Percentiles rank a stretch among this genome's conserved stretches.
phyloP scores from a whole-genome alignment of 2,888 invertebrate species.

The Drosophila emarginata region DNA sequence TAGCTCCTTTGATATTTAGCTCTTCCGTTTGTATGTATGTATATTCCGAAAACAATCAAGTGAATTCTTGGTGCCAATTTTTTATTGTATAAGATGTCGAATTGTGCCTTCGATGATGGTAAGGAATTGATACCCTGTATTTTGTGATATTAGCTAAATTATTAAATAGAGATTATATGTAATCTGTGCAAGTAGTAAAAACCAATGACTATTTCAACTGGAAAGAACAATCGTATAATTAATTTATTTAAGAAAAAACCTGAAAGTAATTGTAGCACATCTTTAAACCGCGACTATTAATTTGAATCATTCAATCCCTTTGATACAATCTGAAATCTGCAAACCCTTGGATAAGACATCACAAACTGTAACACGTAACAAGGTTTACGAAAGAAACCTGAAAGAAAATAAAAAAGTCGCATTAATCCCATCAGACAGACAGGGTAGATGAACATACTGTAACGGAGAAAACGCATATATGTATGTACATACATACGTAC shows the following conservation, averaged over 20 bases:
- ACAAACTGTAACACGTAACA: neutral
- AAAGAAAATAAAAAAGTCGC: too few species aligned
- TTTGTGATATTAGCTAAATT: constrained; percentile 68
- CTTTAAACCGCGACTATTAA: neutral
- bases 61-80: constrained; percentile 83
- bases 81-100: constrained; percentile 40
- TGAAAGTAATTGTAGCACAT: neutral
- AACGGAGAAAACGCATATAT: neutral
- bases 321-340: neutral
- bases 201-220: neutral
- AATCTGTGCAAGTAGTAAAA: neutral
- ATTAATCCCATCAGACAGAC: too few species aligned
- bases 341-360: neutral
- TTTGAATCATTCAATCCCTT: neutral
- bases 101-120: constrained; percentile 59
- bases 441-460: neutral
- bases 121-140: constrained; percentile 63
- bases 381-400: too few species aligned
- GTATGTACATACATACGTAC: neutral
- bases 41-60: constrained; percentile 64
- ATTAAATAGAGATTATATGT: constrained; percentile 33
- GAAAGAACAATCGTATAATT: neutral
- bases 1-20: constrained; percentile 3
- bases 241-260: neutral
- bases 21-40: constrained; percentile 38